These are phyloP conservation scores for Ceratina australensis DNA, from an alignment of 1,140 invertebrate species.

Conservation along the genomic window DNA sequence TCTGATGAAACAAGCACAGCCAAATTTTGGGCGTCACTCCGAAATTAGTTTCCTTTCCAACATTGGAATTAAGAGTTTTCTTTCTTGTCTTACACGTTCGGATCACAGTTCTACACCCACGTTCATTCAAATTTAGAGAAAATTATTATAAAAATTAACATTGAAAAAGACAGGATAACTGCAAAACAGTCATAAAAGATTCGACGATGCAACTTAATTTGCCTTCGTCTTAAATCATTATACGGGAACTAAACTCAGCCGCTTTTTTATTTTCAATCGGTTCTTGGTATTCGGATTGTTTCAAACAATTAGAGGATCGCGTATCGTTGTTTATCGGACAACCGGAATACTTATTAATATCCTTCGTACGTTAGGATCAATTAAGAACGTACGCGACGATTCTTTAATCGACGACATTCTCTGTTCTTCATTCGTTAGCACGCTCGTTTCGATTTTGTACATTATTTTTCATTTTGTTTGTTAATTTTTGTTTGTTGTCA, in stretches of 20 bases:
- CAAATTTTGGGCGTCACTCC: no score
- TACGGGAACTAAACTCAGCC: background rate
- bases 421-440: background rate
- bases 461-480: background rate
- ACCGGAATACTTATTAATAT: background rate
- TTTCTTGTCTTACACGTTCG: background rate
- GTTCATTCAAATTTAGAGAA: no score
- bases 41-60: background rate
- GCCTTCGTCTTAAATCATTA: background rate
- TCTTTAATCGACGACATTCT: background rate
- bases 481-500: conserved; percentile 1
- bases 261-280: background rate
- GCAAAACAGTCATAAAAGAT: background rate
- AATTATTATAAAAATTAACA: background rate
- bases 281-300: background rate
- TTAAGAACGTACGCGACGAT: background rate
- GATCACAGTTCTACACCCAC: background rate
- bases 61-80: background rate
- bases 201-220: background rate
- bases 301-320: background rate
- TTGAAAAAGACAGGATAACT: background rate
- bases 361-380: background rate
- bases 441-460: background rate
- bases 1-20: background rate
- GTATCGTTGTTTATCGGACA: background rate